Evolutionary conservation across 2,797 vertebrate species (phyloP), one percentile per base, ranked within the genome.

Genomic region (Phalloptychus januarius): DNA sequence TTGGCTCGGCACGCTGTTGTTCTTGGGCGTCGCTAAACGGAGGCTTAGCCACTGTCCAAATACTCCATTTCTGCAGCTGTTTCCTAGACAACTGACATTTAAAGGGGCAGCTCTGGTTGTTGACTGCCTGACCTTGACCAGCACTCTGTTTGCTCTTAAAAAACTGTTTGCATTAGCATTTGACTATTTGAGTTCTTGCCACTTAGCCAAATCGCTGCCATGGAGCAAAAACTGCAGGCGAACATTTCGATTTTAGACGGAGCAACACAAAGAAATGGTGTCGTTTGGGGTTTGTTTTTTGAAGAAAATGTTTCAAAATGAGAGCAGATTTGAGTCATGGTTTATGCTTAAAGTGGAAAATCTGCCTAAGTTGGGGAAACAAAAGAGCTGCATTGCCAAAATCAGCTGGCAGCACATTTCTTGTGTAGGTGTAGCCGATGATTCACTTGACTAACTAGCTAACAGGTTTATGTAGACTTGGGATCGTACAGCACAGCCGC

Each of bases 51-150:
- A 80, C 74, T 71, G 25, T 88, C 83, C 79, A 87, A 88, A 84
- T 81, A 74, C 79, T 86, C 75, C 13, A 74, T 87, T 89, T 89
- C 86, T 88, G 84, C 86, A 92, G 88, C 92, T 91, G 93, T 94
- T 95, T 92, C 93, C 93, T 85, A 89, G 91, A 93, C 91, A 89
- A 93, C 91, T 89, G 90, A 80, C 86, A 85, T 92, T 91, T 92
- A 92, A 91, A 91, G 89, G 85, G 77, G 80, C n/a, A 46, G 80
- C 83, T 88, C 82, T 84, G 85, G 79, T 83, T 85, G 82, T 88
- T 83, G 91, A 91, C 89, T 85, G 78, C 81, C 86, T 92, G 89
- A 83, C 88, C 90, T 89, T 89, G 88, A 87, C 88, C 72, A 71
- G n/a, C 81, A 78, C 82, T 83, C 25, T 69, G 79, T 79, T 81